Percentiles rank a stretch among this genome's conserved stretches.
Evolutionary conservation across 2,797 vertebrate genomes (phyloP).

Genomic region (Parotocinclus haroldoi): DNA sequence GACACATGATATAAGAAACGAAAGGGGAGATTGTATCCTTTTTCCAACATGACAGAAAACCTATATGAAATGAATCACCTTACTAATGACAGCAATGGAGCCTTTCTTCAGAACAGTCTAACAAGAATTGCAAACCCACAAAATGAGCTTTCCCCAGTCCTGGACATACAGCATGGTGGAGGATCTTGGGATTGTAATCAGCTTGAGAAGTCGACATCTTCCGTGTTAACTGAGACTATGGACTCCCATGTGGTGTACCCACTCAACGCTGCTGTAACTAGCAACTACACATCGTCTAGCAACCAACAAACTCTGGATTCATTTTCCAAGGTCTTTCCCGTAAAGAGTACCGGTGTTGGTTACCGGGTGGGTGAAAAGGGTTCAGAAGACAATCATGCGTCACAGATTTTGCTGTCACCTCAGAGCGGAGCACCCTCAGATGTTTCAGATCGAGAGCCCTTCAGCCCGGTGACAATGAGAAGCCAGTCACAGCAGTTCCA

Average conservation of each 20-base stretch:
- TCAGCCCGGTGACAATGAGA: conserved; percentile 56
- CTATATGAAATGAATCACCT: conserved; percentile 77
- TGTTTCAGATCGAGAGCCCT: conserved; percentile 72
- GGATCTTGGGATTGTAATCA: conserved; percentile 67
- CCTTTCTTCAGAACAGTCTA: conserved; percentile 69
- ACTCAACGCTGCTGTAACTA: conserved; percentile 64
- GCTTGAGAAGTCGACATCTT: conserved; percentile 66
- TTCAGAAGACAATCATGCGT: conserved; percentile 25
- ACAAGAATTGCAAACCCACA: conserved; percentile 64
- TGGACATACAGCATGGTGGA: conserved; percentile 32
- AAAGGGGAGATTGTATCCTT: not conserved
- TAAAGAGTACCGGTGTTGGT: conserved; percentile 75
- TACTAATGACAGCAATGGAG: conserved; percentile 66
- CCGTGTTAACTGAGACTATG: conserved; percentile 55
- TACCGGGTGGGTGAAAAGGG: conserved; percentile 31
- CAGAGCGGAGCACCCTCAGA: conserved; percentile 64
- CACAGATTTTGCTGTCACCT: conserved; percentile 32
- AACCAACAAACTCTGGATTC: conserved; percentile 82
- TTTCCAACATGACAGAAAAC: conserved; percentile 76
- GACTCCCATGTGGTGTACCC: conserved; percentile 63
- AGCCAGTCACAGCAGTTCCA: conserved; percentile 67
- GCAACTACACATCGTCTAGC: conserved; percentile 63
- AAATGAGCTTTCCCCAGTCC: conserved; percentile 41
- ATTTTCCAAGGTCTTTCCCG: conserved; percentile 82
- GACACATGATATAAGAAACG: not conserved